Evolutionary conservation across 2,797 vertebrate genomes (phyloP).

Genomic region (Neostethus bicornis): DNA sequence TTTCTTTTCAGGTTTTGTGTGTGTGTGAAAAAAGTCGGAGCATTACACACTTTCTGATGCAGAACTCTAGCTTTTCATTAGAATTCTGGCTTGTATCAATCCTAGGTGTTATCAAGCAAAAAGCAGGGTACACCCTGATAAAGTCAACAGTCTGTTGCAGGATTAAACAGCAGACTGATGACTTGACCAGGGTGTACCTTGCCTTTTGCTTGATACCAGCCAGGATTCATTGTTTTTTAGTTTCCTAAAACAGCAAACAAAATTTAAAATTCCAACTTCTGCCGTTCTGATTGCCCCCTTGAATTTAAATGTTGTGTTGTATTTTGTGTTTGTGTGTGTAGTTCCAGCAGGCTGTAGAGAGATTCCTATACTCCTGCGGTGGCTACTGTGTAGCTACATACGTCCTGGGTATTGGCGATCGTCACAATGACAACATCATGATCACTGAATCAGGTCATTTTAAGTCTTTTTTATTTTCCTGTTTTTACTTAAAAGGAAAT

Average conservation of each 20-base stretch:
- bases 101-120: too few relatives aligned
- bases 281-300: background rate
- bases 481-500: background rate
- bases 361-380: conserved; percentile 94
- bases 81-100: too few relatives aligned
- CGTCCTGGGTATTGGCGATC: conserved; percentile 96
- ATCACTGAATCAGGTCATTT: conserved; percentile 93
- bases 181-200: too few relatives aligned
- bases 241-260: background rate
- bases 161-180: too few relatives aligned
- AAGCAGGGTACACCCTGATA: too few relatives aligned
- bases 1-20: background rate
- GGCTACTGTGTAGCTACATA: conserved; percentile 99
- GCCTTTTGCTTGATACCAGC: too few relatives aligned
- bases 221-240: background rate
- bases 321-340: conserved; percentile 64
- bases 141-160: too few relatives aligned
- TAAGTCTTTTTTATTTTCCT: background rate
- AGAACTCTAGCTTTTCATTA: too few relatives aligned
- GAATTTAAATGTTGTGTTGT: too few relatives aligned
- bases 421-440: conserved; percentile 99
- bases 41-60: background rate
- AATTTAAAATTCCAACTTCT: too few relatives aligned
- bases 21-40: background rate
- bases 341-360: conserved; percentile 95